These are phyloP conservation scores for Drosophila monieri DNA, from an alignment of 2,888 invertebrate genomes.

Conservation along the genomic window DNA sequence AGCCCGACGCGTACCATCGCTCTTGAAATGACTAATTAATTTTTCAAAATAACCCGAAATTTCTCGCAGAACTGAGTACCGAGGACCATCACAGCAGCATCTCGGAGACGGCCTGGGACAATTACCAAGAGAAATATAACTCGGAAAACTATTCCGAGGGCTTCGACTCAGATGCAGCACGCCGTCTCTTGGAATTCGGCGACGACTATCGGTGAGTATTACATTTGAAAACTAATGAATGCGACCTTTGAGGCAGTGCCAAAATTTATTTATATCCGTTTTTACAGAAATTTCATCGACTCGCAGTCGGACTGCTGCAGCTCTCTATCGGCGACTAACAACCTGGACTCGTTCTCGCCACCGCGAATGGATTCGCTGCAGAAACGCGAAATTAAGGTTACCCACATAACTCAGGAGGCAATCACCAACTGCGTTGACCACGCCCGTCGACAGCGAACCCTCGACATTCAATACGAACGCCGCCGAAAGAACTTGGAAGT, in stretches of 20 bases:
- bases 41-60: not conserved
- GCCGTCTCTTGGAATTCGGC: constrained; percentile 92
- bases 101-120: constrained; percentile 97
- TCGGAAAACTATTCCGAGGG: constrained; percentile 95
- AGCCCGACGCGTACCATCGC: not conserved
- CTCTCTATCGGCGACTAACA: constrained; percentile 88
- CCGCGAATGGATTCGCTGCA: constrained; percentile 84
- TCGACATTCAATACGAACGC: constrained; percentile 83
- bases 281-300: constrained; percentile 89
- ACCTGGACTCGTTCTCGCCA: constrained; percentile 84
- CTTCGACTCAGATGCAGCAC: constrained; percentile 92
- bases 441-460: constrained; percentile 82
- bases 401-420: constrained; percentile 81
- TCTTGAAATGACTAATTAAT: not conserved
- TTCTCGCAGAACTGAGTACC: constrained; percentile 85
- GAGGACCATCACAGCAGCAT: constrained; percentile 91
- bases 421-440: constrained; percentile 83
- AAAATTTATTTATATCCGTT: constrained; percentile 30
- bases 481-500: constrained; percentile 82
- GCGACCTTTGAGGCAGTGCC: constrained; percentile 30
- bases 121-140: constrained; percentile 97
- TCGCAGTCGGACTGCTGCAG: constrained; percentile 95
- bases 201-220: constrained; percentile 90
- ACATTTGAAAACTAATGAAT: constrained; percentile 2
- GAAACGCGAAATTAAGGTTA: constrained; percentile 79